Percentiles rank a stretch among this genome's conserved stretches.
These are phyloP conservation scores for Mythimna albipuncta DNA, from an alignment of 2,888 invertebrate species.

Conservation along the genomic window DNA sequence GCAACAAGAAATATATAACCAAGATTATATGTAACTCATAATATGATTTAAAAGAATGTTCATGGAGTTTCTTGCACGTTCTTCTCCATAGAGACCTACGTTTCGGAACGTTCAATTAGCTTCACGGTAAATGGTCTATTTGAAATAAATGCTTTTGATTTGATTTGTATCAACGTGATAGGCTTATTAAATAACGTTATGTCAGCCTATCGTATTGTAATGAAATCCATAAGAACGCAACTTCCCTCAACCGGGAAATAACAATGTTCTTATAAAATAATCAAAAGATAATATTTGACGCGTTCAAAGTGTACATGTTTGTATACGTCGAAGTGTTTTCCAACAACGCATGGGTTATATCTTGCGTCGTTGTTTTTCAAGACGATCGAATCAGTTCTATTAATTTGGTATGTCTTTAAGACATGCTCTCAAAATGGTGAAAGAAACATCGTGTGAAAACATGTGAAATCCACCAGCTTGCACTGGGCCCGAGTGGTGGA, in stretches of 20 bases:
- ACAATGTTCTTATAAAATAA: slow-evolving; percentile 32
- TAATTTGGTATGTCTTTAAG: slow-evolving; percentile 2
- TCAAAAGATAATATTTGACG: slow-evolving; percentile 48
- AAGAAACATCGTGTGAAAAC: too few species aligned
- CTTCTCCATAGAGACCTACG: too few species aligned
- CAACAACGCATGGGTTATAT: slow-evolving; percentile 8
- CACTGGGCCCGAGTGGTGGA: too few species aligned
- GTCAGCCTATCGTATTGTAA: slow-evolving; percentile 2
- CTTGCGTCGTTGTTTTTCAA: slow-evolving; percentile 5
- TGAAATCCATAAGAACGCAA: slow-evolving; percentile 13
- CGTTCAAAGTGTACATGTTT: slow-evolving; percentile 26
- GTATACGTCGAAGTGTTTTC: slow-evolving; percentile 20
- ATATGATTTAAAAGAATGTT: too few species aligned
- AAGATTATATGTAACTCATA: too few species aligned
- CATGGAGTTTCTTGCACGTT: too few species aligned
- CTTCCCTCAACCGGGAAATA: slow-evolving; percentile 22
- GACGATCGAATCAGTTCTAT: not conserved
- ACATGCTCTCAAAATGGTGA: too few species aligned
- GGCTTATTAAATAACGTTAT: slow-evolving; percentile 1
- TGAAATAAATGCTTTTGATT: too few species aligned
- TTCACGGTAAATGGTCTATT: too few species aligned
- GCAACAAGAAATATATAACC: too few species aligned
- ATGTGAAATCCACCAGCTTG: too few species aligned
- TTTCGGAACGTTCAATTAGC: too few species aligned
- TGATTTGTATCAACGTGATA: not conserved